Evolutionary conservation across 2,888 invertebrate species (phyloP).

Genomic region (Ophraella communa): DNA sequence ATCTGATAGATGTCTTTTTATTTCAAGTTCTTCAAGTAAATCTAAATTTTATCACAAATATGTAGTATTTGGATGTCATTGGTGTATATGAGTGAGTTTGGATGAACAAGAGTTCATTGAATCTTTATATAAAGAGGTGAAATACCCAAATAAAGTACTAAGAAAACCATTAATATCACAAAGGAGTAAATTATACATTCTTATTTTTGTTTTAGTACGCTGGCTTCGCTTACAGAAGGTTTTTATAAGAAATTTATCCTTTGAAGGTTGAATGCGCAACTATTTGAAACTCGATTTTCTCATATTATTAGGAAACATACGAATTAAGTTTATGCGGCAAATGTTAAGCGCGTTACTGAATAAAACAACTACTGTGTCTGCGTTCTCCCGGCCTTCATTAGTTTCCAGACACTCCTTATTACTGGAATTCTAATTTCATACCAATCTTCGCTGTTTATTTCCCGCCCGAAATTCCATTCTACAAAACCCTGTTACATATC

Average conservation of each 20-base stretch:
- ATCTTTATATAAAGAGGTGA: too few species aligned
- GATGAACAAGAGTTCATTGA: too few species aligned
- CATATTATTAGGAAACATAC: neutral
- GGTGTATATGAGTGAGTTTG: too few species aligned
- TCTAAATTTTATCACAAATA: too few species aligned
- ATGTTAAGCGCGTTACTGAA: neutral
- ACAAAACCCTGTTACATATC: constrained; percentile 22
- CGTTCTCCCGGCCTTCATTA: neutral
- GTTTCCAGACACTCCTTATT: constrained; percentile 15
- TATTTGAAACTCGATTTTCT: neutral
- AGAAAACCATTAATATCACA: neutral
- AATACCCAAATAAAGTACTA: too few species aligned
- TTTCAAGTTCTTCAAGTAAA: too few species aligned
- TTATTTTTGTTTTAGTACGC: neutral
- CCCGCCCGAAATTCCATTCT: constrained; percentile 2
- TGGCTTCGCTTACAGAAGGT: neutral
- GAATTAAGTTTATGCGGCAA: neutral
- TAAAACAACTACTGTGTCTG: constrained; percentile 2
- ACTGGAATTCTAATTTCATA: constrained; percentile 17
- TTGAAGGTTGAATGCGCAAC: neutral
- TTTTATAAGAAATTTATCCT: neutral
- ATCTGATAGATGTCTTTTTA: too few species aligned
- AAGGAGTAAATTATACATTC: neutral
- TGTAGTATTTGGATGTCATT: too few species aligned
- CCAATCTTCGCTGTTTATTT: constrained; percentile 18